Evolutionary conservation across 2,113 vertebrate genomes (phyloP).

Genomic region (Mormyrus lacerda): DNA sequence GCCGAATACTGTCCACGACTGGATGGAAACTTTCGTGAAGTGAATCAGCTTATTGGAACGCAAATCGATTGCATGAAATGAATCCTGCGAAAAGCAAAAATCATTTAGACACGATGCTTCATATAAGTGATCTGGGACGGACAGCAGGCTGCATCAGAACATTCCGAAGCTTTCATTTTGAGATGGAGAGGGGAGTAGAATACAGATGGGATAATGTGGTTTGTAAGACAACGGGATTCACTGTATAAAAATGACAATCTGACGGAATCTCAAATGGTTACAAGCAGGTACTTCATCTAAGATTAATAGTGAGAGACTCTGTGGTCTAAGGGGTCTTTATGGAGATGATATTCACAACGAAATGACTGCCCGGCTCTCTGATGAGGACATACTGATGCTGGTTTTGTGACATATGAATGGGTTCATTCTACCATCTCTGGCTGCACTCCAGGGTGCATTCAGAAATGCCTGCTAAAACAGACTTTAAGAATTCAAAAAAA

Average conservation of each 20-base stretch:
- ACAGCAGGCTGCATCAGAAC: background rate
- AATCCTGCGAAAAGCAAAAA: background rate
- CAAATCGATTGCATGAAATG: background rate
- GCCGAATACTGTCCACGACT: background rate
- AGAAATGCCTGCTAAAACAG: slow-evolving; percentile 6
- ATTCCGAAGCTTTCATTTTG: background rate
- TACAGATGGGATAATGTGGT: background rate
- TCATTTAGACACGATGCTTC: background rate
- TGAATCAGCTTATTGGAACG: background rate
- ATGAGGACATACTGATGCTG: background rate
- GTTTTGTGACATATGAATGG: slow-evolving; percentile 9
- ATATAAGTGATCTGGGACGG: background rate
- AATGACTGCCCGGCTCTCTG: background rate
- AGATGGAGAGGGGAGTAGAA: background rate
- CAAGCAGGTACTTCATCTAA: slow-evolving; percentile 22
- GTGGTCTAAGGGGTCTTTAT: slow-evolving; percentile 15
- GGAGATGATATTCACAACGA: background rate
- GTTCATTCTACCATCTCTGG: background rate
- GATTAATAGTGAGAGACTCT: slow-evolving; percentile 20
- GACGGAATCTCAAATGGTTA: slow-evolving; percentile 15
- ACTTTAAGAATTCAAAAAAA: background rate
- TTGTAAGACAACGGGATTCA: background rate
- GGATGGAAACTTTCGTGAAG: background rate
- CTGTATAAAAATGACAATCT: background rate
- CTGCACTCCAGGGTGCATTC: background rate